A percentile compares a stretch with the other conserved stretches of the same genome.
Evolutionary conservation across 2,797 vertebrate species (phyloP).

Genomic region (Gorsachius magnificus): DNA sequence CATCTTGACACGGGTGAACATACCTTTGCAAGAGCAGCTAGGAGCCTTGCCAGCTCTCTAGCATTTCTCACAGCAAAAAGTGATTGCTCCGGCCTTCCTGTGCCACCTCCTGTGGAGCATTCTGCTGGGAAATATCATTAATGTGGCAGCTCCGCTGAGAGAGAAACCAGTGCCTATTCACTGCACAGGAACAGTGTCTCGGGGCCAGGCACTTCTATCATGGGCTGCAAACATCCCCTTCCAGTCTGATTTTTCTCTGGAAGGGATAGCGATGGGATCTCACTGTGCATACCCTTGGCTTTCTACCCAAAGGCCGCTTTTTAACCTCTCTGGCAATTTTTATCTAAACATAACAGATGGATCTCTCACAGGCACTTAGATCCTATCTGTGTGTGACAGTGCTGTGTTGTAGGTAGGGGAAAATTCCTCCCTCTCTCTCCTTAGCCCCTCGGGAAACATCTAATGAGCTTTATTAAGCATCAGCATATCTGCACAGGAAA

Average conservation of each 20-base stretch:
- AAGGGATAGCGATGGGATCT: not conserved
- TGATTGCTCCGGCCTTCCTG: not conserved
- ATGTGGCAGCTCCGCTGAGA: not conserved
- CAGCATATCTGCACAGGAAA: not conserved
- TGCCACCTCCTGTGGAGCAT: not conserved
- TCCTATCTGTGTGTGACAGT: fast-evolving
- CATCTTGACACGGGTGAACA: not conserved
- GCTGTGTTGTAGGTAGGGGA: not conserved
- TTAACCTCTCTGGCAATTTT: not conserved
- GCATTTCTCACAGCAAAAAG: not conserved
- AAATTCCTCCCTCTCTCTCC: not conserved
- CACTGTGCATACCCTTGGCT: fast-evolving
- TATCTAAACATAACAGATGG: not conserved
- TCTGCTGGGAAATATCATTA: not conserved
- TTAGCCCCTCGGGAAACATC: not conserved
- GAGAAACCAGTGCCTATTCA: not conserved
- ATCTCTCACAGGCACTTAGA: not conserved
- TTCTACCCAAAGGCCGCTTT: not conserved
- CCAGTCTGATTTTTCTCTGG: not conserved
- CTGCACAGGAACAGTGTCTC: not conserved
- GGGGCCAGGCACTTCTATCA: not conserved
- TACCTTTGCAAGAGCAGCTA: not conserved
- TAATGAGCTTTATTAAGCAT: not conserved
- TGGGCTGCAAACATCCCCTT: not conserved
- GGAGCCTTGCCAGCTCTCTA: not conserved